Conservation (phyloP, 2,113 vertebrate species). For the Micronisus gabar region DNA sequence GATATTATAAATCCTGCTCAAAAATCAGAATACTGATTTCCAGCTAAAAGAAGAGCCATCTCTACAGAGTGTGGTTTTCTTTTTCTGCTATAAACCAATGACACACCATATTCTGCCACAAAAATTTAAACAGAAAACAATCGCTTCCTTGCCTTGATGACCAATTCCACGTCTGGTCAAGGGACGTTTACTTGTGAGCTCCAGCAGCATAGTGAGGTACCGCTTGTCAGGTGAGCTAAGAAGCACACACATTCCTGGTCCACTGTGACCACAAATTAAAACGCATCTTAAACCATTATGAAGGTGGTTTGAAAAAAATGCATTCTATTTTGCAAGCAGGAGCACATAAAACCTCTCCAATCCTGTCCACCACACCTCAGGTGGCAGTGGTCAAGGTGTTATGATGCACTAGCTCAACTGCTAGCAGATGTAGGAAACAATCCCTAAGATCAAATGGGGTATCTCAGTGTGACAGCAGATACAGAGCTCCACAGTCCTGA, state of each 20-base stretch:
- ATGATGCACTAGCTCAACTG: not conserved
- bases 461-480: not conserved
- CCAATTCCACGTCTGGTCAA: not conserved
- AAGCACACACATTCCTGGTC: not conserved
- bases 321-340: not conserved
- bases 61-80: not conserved
- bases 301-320: not conserved
- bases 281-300: rapidly evolving
- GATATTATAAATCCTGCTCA: not conserved
- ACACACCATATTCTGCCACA: not conserved
- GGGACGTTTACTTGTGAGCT: rapidly evolving
- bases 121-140: not conserved
- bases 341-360: not conserved
- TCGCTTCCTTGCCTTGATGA: not conserved
- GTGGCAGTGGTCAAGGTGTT: not conserved
- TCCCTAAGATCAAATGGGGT: not conserved
- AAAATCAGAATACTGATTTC: not conserved
- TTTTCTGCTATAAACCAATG: not conserved
- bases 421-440: not conserved
- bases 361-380: not conserved
- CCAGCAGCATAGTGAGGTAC: not conserved
- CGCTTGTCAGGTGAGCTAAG: not conserved
- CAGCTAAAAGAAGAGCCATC: not conserved
- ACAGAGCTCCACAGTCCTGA: not conserved
- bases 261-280: not conserved